phyloP scores from a whole-genome alignment of 2,888 invertebrate genomes.

The Brachylomia viminalis region DNA sequence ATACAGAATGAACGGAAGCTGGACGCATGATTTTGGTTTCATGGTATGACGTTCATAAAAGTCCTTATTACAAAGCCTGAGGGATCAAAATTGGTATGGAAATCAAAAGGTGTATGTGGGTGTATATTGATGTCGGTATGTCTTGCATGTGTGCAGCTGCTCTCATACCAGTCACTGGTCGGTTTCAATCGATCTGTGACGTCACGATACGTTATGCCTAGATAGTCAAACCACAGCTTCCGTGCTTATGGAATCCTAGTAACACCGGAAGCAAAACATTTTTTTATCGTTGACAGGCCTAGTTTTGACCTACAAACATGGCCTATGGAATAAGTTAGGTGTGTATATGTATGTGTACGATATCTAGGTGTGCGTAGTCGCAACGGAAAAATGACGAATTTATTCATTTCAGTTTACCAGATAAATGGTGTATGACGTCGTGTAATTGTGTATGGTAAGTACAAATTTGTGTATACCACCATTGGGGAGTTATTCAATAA shows the following conservation, averaged over 20 bases:
- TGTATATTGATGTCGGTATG: background rate
- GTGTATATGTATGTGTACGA: no score
- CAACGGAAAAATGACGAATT: no score
- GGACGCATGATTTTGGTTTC: background rate
- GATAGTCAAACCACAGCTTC: background rate
- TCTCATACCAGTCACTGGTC: background rate
- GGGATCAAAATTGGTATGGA: conserved; percentile 4
- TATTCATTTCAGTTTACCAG: no score
- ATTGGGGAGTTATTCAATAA: no score
- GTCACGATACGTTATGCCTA: conserved; percentile 9
- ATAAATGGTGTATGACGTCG: no score
- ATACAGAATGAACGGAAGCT: background rate
- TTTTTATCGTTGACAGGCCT: background rate
- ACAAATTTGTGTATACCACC: no score
- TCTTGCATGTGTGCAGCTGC: conserved; percentile 15
- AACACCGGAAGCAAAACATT: background rate
- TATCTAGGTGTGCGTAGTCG: no score
- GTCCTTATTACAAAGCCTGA: conserved; percentile 5
- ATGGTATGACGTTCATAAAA: background rate
- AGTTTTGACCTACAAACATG: background rate
- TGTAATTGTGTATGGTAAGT: no score
- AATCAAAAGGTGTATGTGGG: background rate
- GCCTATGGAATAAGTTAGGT: background rate
- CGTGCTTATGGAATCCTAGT: conserved; percentile 9
- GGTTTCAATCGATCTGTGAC: conserved; percentile 13